Evolutionary conservation across 92 coral and sea anemone species (phyloP).

Genomic region (Meandrina meandrites): DNA sequence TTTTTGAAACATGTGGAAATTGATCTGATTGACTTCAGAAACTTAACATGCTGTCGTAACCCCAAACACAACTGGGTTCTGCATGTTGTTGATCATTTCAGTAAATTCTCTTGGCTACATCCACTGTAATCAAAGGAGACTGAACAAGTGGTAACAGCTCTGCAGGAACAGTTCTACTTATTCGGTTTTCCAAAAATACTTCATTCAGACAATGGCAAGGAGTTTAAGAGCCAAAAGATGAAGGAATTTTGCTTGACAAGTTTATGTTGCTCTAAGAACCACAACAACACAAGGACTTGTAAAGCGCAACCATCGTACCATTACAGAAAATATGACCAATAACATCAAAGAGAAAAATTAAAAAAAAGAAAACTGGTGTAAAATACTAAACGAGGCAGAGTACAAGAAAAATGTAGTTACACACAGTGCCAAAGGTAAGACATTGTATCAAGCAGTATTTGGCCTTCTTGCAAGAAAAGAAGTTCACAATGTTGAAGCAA

Average conservation of each 20-base stretch:
- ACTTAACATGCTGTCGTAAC: slow-evolving; percentile 12
- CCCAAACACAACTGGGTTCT: slow-evolving; percentile 34
- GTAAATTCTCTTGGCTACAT: slow-evolving; percentile 41
- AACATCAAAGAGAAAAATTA: too few species aligned
- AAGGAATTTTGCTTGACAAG: slow-evolving; percentile 19
- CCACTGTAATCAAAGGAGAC: slow-evolving; percentile 32
- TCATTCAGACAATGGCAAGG: slow-evolving; percentile 53
- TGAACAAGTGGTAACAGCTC: slow-evolving; percentile 28
- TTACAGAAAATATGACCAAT: too few species aligned
- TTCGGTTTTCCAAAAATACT: slow-evolving; percentile 37
- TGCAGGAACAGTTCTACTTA: slow-evolving; percentile 26
- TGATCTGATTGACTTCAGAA: slow-evolving; percentile 30
- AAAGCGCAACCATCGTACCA: too few species aligned
- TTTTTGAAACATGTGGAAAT: slow-evolving; percentile 43
- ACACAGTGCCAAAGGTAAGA: too few species aligned
- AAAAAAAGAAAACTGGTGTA: too few species aligned
- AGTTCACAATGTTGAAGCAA: too few species aligned
- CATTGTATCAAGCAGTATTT: too few species aligned
- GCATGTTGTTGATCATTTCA: slow-evolving; percentile 40
- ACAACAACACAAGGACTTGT: slow-evolving; percentile 17
- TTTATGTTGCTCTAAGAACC: slow-evolving; percentile 39
- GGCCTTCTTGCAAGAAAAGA: too few species aligned
- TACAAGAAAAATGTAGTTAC: too few species aligned
- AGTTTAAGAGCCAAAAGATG: slow-evolving; percentile 35
- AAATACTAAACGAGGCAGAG: too few species aligned